Evolutionary conservation across 2,888 invertebrate genomes (phyloP).

Genomic region (Cataglyphis rosenhaueri): DNA sequence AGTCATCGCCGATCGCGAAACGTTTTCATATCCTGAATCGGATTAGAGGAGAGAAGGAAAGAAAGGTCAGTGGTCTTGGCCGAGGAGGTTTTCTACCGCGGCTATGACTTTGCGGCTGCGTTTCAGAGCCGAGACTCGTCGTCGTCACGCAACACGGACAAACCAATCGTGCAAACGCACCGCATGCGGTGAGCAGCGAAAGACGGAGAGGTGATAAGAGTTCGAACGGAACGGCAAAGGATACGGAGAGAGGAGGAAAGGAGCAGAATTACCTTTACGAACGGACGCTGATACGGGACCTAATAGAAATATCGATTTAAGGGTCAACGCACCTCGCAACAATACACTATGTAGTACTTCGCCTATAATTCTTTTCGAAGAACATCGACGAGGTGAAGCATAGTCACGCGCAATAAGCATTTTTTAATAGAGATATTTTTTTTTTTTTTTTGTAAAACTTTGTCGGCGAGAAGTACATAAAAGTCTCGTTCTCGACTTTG

Average conservation of each 20-base stretch:
- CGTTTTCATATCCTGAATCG: slow-evolving; percentile 40
- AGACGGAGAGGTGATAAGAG: slow-evolving; percentile 19
- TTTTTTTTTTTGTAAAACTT: background rate
- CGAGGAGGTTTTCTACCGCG: slow-evolving; percentile 68
- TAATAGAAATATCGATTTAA: slow-evolving; percentile 79
- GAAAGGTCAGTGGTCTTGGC: slow-evolving; percentile 50
- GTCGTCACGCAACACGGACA: slow-evolving; percentile 70
- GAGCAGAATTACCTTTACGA: slow-evolving; percentile 57
- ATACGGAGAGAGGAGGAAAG: slow-evolving; percentile 23
- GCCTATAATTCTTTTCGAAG: slow-evolving; percentile 56
- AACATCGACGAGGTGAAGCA: slow-evolving; percentile 40
- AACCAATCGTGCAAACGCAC: slow-evolving; percentile 67
- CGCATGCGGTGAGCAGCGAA: slow-evolving; percentile 19
- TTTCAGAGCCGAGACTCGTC: slow-evolving; percentile 62
- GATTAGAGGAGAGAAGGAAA: slow-evolving; percentile 14
- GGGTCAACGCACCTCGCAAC: slow-evolving; percentile 74
- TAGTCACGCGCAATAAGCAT: slow-evolving; percentile 3
- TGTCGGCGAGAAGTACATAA: background rate
- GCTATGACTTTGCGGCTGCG: slow-evolving; percentile 68
- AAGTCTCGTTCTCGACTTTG: background rate
- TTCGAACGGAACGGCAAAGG: slow-evolving; percentile 1
- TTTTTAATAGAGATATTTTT: background rate
- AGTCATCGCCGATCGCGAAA: slow-evolving; percentile 35
- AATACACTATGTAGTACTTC: slow-evolving; percentile 53
- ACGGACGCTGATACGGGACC: slow-evolving; percentile 73